Conservation (phyloP, 2,113 vertebrate genomes). For the Malurus elegans region DNA sequence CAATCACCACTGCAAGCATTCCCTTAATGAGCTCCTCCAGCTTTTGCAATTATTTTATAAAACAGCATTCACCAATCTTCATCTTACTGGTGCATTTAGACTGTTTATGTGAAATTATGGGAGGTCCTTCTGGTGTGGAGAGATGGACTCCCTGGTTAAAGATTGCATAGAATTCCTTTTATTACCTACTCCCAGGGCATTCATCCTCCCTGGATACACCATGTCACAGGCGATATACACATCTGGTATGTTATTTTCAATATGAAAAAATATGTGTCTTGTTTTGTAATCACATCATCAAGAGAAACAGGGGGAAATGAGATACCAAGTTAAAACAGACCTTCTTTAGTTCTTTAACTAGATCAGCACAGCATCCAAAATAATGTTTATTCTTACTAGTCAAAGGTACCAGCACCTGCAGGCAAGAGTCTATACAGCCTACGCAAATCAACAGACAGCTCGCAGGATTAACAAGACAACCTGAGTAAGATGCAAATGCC, state of each 20-base stretch:
- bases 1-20: slow-evolving; percentile 36
- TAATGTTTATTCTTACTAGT: neutral
- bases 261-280: neutral
- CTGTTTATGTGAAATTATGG: slow-evolving; percentile 24
- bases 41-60: slow-evolving; percentile 46
- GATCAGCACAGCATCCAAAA: neutral
- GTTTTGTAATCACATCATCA: neutral
- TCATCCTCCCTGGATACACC: neutral
- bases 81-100: neutral
- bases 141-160: neutral
- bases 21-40: slow-evolving; percentile 42
- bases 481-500: neutral
- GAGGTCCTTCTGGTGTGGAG: neutral
- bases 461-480: neutral
- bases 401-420: neutral
- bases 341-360: neutral
- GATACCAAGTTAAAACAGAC: neutral
- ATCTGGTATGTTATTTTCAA: neutral
- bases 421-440: neutral
- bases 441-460: neutral
- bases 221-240: neutral
- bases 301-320: neutral
- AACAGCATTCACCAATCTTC: slow-evolving; percentile 20
- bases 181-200: neutral
- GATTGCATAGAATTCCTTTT: neutral